Percentiles rank a stretch among this genome's conserved stretches.
Evolutionary conservation across 2,113 vertebrate species (phyloP).

Genomic region (Cervus canadensis): DNA sequence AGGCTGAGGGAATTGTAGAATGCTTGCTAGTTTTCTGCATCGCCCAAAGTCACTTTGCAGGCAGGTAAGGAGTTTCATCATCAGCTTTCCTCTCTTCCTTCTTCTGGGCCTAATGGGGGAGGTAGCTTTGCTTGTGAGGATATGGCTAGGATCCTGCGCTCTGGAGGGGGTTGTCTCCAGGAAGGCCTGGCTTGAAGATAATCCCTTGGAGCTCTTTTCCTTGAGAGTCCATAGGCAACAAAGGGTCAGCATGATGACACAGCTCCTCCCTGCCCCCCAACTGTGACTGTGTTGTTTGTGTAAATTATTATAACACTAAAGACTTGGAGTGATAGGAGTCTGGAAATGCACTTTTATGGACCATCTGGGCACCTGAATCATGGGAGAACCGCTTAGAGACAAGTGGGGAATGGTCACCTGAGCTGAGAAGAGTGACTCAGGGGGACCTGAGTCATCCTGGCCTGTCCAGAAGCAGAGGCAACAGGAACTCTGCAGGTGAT

Average conservation of each 20-base stretch:
- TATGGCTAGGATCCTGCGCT: background rate
- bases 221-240: background rate
- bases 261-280: background rate
- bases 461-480: background rate
- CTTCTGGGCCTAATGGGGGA: background rate
- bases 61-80: background rate
- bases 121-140: background rate
- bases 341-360: background rate
- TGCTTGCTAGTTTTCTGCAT: background rate
- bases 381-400: background rate
- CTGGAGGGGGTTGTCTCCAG: background rate
- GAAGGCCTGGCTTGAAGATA: background rate
- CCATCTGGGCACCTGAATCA: background rate
- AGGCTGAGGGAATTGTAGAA: background rate
- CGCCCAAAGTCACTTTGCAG: accelerated
- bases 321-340: background rate
- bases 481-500: background rate
- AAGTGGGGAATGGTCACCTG: background rate
- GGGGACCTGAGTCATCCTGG: background rate
- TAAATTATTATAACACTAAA: background rate
- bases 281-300: background rate
- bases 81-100: background rate
- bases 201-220: background rate
- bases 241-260: background rate
- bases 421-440: background rate